phyloP scores from a whole-genome alignment of 1,140 invertebrate genomes.

The Orussus abietinus region DNA sequence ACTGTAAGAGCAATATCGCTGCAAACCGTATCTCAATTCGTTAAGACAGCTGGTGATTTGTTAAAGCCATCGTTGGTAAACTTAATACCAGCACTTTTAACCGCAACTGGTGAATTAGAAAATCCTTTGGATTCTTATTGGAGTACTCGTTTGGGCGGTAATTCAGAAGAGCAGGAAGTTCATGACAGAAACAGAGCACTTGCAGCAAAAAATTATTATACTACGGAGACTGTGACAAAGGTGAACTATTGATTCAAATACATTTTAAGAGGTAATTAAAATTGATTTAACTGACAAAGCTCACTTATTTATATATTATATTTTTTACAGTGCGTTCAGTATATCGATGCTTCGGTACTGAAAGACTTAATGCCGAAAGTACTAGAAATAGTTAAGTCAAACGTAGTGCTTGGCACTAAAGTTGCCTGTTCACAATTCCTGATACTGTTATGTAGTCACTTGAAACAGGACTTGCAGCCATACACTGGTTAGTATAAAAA shows the following conservation, averaged over 20 bases:
- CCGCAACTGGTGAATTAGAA: slow-evolving; percentile 81
- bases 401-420: slow-evolving; percentile 78
- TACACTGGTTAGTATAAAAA: slow-evolving; percentile 55
- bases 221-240: slow-evolving; percentile 82
- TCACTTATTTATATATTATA: slow-evolving; percentile 18
- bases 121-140: slow-evolving; percentile 74
- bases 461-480: slow-evolving; percentile 59
- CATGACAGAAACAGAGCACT: slow-evolving; percentile 74
- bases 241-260: slow-evolving; percentile 53
- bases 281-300: no score
- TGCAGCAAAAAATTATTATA: slow-evolving; percentile 77
- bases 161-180: slow-evolving; percentile 64
- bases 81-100: slow-evolving; percentile 78
- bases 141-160: slow-evolving; percentile 67
- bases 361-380: slow-evolving; percentile 77
- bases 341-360: slow-evolving; percentile 70
- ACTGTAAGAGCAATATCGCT: slow-evolving; percentile 80
- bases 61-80: slow-evolving; percentile 76
- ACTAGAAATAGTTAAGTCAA: slow-evolving; percentile 76
- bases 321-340: slow-evolving; percentile 72
- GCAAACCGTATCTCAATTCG: slow-evolving; percentile 78
- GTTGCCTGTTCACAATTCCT: slow-evolving; percentile 83
- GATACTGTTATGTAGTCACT: slow-evolving; percentile 61
- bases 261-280: slow-evolving; percentile 16
- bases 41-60: slow-evolving; percentile 70